A percentile compares a stretch with the other conserved stretches of the same genome.
Evolutionary conservation across 2,113 vertebrate species (phyloP).

Genomic region (Cercopithecus mona): DNA sequence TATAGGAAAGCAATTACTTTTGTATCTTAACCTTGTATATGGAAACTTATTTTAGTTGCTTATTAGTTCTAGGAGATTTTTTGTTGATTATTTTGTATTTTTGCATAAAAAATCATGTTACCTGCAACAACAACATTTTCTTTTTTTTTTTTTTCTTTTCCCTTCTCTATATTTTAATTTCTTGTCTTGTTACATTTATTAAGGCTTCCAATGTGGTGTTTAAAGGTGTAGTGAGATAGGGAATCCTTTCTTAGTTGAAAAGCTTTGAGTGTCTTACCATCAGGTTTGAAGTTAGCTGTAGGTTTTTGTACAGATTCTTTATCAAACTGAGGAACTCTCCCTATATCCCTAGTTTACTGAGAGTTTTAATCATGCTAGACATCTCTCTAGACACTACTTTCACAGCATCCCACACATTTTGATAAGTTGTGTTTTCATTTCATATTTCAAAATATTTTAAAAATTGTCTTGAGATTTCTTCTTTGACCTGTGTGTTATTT

Average conservation of each 20-base stretch:
- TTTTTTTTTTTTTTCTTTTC: neutral
- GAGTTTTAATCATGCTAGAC: neutral
- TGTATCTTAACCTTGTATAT: neutral
- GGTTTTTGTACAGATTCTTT: neutral
- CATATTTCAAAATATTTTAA: neutral
- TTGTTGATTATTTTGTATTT: neutral
- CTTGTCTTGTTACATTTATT: neutral
- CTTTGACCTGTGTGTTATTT: neutral
- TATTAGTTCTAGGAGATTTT: neutral
- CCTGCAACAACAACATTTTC: neutral
- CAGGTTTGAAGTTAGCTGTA: neutral
- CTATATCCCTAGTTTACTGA: neutral
- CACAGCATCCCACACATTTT: neutral
- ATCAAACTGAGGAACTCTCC: neutral
- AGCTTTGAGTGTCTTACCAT: neutral
- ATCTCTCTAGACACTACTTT: neutral
- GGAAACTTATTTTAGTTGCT: neutral
- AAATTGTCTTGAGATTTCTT: neutral
- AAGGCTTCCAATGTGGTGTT: neutral
- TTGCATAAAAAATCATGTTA: neutral
- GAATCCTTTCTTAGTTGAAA: neutral
- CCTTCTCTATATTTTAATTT: neutral
- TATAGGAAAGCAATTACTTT: neutral
- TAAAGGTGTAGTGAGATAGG: neutral
- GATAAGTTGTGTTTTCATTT: neutral